These are phyloP conservation scores for Pediacus dermestoides DNA, from an alignment of 2,888 invertebrate genomes.

Conservation along the genomic window DNA sequence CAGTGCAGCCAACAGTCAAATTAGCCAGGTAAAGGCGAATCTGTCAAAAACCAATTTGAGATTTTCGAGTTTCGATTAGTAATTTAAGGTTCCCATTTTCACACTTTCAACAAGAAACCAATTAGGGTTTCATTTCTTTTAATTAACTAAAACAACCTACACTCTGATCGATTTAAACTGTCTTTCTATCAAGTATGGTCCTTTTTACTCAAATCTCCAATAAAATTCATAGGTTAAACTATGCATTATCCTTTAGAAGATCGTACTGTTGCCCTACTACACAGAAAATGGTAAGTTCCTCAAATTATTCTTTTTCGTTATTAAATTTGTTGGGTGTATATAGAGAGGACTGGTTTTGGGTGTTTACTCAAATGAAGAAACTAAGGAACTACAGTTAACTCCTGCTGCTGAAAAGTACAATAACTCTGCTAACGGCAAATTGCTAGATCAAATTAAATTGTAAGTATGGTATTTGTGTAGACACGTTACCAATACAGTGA, in stretches of 20 bases:
- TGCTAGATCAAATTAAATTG: conserved; percentile 51
- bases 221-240: conserved; percentile 38
- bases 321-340: conserved; percentile 15
- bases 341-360: conserved; percentile 58
- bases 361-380: conserved; percentile 50
- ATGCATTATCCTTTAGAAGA: conserved; percentile 24
- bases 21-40: no score
- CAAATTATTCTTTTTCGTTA: conserved; percentile 4
- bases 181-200: conserved; percentile 23
- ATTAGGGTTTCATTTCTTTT: neutral
- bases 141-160: neutral
- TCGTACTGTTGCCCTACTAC: conserved; percentile 22
- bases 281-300: conserved; percentile 27
- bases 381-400: conserved; percentile 49
- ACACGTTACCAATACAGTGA: conserved; percentile 8
- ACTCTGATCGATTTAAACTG: neutral
- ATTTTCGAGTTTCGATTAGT: conserved; percentile 4
- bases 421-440: conserved; percentile 49
- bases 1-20: no score
- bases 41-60: conserved; percentile 23
- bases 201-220: conserved; percentile 28
- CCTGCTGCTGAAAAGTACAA: conserved; percentile 52
- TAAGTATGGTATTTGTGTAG: conserved; percentile 45
- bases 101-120: neutral
- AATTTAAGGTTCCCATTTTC: neutral